Base-by-base conservation (phyloP, 2,888 invertebrate species). In the Latheticus oryzae region DNA sequence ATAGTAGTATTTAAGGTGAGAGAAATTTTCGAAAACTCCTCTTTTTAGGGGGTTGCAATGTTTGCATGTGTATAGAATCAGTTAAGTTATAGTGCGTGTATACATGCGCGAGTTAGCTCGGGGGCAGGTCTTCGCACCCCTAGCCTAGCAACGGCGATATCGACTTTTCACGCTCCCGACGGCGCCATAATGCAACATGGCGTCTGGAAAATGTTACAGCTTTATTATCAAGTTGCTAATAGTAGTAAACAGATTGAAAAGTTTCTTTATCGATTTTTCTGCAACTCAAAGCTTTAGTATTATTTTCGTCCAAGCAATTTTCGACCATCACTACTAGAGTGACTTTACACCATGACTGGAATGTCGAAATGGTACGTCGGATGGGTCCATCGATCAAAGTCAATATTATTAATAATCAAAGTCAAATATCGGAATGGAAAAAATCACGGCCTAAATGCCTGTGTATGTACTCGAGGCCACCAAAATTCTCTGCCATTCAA, bases 341-440 rank as follows among this genome's bases (percentile, higher is more conserved):
- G 57, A 62, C 61, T 61, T 62, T 64, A 51, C 61, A 61, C 60
- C 51, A 59, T 42, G 26, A 67, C 70, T 70, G 73, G 66, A 70
- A 72, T 69, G 64, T 67, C 63, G 71, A 71, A 61, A 66, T 72
- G 72, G 71, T 71, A 68, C 67, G 65, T 43, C 53, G 55, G 53
- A 43, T 61, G 61, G 59, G 65, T 66, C 73, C 72, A 78, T 78
- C 78, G 76, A 78, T 78, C 78, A 78, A 76, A 73, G 78, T 78
- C 78, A 77, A 72, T 75, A 73, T 71, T 75, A 76, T 76, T 78
- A 76, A 77, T 74, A 76, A 78, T 78, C 78, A 77, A 77, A 77
- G 76, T 76, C 78, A 69, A 71, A 69, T 58, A 55, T 57, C 57
- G 55, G 47, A 58, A 60, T 57, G 55, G 52, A 60, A 64, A 63